phyloP scores from a whole-genome alignment of 1,140 invertebrate genomes.

The Drosophila trapezifrons region DNA sequence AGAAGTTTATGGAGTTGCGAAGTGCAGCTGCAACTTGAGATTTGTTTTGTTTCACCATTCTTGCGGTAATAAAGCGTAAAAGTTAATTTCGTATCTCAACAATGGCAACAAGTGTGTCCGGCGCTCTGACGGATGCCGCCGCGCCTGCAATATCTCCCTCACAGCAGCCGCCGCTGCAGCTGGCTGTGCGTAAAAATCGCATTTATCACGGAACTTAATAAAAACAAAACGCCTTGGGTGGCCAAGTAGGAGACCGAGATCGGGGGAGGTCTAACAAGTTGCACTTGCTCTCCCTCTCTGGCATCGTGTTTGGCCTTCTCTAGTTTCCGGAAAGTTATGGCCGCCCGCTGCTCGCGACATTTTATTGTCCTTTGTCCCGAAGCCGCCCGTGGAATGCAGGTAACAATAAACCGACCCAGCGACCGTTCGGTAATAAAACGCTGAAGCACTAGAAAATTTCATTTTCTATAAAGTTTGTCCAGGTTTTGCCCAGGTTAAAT shows the following conservation, averaged over 20 bases:
- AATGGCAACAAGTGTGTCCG: conserved; percentile 45
- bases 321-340: conserved; percentile 49
- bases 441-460: conserved; percentile 47
- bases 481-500: conserved; percentile 34
- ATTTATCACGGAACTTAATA: conserved; percentile 68
- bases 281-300: conserved; percentile 23
- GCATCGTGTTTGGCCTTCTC: conserved; percentile 24
- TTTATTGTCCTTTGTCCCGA: conserved; percentile 48
- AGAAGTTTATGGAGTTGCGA: conserved; percentile 37
- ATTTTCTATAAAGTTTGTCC: conserved; percentile 39
- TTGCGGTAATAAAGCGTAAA: conserved; percentile 78
- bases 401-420: conserved; percentile 35
- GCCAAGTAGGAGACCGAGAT: not conserved
- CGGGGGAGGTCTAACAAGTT: conserved; percentile 62
- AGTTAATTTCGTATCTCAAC: conserved; percentile 70
- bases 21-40: conserved; percentile 51
- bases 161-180: conserved; percentile 32
- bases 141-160: conserved; percentile 7
- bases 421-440: conserved; percentile 46
- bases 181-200: conserved; percentile 68
- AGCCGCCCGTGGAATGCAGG: conserved; percentile 32
- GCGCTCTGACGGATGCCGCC: conserved; percentile 2
- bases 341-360: conserved; percentile 37
- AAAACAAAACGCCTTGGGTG: conserved; percentile 39
- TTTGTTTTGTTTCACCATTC: conserved; percentile 73